Evolutionary conservation across 2,888 invertebrate species (phyloP).

Genomic region (Nomada flava): DNA sequence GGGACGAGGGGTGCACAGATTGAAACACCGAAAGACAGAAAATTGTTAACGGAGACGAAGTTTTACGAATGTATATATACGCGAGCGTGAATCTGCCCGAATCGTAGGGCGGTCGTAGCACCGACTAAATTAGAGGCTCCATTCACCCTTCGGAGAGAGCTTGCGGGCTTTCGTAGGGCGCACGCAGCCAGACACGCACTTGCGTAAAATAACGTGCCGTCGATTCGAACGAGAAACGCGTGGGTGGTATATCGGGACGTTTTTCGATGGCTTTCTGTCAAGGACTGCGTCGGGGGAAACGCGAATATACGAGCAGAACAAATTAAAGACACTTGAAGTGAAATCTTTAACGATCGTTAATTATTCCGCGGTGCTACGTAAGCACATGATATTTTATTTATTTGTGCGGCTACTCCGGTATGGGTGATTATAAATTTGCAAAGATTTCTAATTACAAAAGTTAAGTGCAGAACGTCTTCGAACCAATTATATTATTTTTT

Average conservation of each 20-base stretch:
- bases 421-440: no score
- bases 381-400: not conserved
- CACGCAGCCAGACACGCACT: slow-evolving; percentile 68
- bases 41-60: slow-evolving; percentile 6
- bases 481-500: no score
- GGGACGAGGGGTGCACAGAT: not conserved
- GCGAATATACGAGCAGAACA: not conserved
- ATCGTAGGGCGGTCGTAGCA: slow-evolving; percentile 68
- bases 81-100: slow-evolving; percentile 51
- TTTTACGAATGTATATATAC: slow-evolving; percentile 1
- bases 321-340: not conserved
- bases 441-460: no score
- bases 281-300: not conserved
- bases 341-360: not conserved
- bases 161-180: slow-evolving; percentile 70
- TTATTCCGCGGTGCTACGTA: not conserved
- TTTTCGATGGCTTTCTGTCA: slow-evolving; percentile 9
- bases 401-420: not conserved
- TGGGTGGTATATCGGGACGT: slow-evolving; percentile 39
- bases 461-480: no score
- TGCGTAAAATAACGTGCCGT: slow-evolving; percentile 71
- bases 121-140: slow-evolving; percentile 74
- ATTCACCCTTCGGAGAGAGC: slow-evolving; percentile 74
- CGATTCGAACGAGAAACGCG: slow-evolving; percentile 61
- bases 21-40: not conserved